Base-by-base conservation (phyloP, 2,113 vertebrate species). In the Scytalopus superciliaris region DNA sequence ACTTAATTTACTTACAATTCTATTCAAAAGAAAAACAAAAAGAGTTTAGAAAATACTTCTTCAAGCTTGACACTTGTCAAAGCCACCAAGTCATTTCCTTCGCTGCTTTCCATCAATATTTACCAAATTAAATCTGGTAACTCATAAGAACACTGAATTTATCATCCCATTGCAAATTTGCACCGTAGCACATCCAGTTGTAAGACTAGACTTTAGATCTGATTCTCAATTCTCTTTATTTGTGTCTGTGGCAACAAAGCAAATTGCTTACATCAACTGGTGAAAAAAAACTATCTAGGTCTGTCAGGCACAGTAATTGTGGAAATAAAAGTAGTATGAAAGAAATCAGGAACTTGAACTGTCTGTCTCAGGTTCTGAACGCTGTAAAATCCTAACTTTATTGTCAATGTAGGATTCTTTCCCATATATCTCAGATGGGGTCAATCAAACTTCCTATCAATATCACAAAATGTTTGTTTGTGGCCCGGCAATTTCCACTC, bases 1-100 rank as follows among this genome's bases (percentile, higher is more conserved):
- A 93, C 98, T 98, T 96, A 99, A 92, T 94, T 98, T 99, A 39
- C 98, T 98, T 92, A 99, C 95, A 66, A 99, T 96, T 88, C 99
- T 99, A 69, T 35, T 55, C 66, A 81, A 92, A 93, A 87, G 30
- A 94, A 90, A 76, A 33, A 90, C 3, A 93, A 76, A 94, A 72
- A 37, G 27, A 53, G 37, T 50, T 47, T 59, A 4, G 23, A 52
- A 64, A 76, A 1, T 27, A 19, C 7, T 4, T 15, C 7, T 73
- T 53, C 12, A 60, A 62, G 53, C 6, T 17, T 14, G 3, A 31
- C 5, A 14, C 14, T 62, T 76, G 35, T 77, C 40, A 77, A 69
- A 69, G 25, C 18, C 63, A 31, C 3, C 7, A 37, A 56, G 35
- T 66, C 1, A 35, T 49, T 81, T 74, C 62, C 35, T 63, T 57